Percentiles rank a stretch among this genome's conserved stretches.
phyloP scores from a whole-genome alignment of 2,797 vertebrate species.

The Syndactyla subalaris region DNA sequence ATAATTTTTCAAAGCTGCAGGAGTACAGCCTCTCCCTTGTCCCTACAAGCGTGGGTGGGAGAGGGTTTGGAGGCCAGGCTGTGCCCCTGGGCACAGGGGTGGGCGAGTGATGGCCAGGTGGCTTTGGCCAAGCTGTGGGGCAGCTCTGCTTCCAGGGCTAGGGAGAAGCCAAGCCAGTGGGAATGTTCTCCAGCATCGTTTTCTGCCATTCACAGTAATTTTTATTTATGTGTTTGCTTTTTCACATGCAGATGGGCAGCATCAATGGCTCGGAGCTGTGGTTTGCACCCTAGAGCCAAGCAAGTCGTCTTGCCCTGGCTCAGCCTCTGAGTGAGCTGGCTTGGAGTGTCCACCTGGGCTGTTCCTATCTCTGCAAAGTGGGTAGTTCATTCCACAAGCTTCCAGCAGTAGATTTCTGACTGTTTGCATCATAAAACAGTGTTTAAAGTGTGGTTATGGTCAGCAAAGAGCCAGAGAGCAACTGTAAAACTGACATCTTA shows the following conservation, averaged over 20 bases:
- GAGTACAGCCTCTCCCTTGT: conserved; percentile 29
- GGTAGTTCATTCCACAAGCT: background rate
- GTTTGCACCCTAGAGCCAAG: conserved; percentile 23
- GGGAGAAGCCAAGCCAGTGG: conserved; percentile 15
- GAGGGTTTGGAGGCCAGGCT: background rate
- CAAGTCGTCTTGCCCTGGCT: background rate
- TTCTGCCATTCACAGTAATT: background rate
- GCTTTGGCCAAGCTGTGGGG: background rate
- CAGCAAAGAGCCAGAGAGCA: background rate
- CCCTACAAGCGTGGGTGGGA: conserved; percentile 5
- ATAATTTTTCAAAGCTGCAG: background rate
- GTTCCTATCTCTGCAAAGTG: background rate
- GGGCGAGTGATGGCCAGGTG: background rate
- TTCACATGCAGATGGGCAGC: background rate
- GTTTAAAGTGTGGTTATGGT: conserved; percentile 10
- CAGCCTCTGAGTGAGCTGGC: background rate
- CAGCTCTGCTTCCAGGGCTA: conserved; percentile 20
- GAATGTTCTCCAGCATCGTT: background rate
- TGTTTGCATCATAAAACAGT: conserved; percentile 2
- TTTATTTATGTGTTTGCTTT: conserved; percentile 21
- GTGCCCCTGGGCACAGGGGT: background rate
- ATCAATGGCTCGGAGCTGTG: background rate
- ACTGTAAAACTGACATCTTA: background rate
- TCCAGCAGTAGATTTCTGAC: conserved; percentile 3
- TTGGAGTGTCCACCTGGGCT: background rate